Conservation (phyloP, 2,113 vertebrate species). For the Panurus biarmicus region DNA sequence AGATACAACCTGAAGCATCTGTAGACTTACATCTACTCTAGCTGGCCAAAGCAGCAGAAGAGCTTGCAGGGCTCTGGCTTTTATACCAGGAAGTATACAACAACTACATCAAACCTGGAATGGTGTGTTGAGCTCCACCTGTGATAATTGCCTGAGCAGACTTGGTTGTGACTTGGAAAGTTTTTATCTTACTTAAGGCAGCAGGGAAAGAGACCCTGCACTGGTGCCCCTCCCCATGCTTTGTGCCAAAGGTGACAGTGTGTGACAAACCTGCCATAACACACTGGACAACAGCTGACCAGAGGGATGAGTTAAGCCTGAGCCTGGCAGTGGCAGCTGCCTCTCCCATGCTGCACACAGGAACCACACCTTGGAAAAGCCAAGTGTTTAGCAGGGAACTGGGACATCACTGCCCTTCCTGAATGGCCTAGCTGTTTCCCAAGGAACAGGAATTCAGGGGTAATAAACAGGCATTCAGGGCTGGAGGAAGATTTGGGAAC, state of each 20-base stretch:
- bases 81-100: background rate
- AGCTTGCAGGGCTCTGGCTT: background rate
- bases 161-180: background rate
- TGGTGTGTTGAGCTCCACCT: fast-evolving
- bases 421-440: background rate
- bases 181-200: background rate
- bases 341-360: background rate
- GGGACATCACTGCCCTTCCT: background rate
- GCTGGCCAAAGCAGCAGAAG: background rate
- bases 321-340: background rate
- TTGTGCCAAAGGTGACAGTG: background rate
- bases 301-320: background rate
- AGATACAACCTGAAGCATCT: background rate
- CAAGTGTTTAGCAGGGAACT: background rate
- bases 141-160: background rate
- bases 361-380: background rate
- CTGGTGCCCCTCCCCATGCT: background rate
- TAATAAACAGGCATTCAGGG: background rate
- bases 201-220: background rate
- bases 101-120: background rate
- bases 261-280: background rate
- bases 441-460: background rate
- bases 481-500: background rate
- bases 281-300: background rate
- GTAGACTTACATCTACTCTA: background rate